A percentile compares a stretch with the other conserved stretches of the same genome.
Evolutionary conservation across 2,113 vertebrate genomes (phyloP).

Genomic region (Thamnophis sirtalis): DNA sequence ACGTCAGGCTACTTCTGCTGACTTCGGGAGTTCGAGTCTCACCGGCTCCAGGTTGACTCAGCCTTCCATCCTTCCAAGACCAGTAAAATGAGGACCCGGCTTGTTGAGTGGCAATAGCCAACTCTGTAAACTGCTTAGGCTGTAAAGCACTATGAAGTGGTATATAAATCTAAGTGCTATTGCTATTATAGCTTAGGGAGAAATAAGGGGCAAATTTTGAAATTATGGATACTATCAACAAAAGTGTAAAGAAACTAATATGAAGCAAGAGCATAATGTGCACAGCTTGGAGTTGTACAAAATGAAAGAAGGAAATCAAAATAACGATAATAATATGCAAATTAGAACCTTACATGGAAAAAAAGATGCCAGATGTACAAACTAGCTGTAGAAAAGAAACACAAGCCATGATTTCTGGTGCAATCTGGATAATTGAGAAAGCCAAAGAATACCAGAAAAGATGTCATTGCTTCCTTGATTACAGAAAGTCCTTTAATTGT

Average conservation of each 20-base stretch:
- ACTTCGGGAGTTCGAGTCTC: no score
- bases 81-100: no score
- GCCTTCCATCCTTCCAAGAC: no score
- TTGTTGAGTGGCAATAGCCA: no score
- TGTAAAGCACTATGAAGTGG: no score
- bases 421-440: background rate
- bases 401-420: background rate
- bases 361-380: background rate
- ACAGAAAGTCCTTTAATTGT: background rate
- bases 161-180: no score
- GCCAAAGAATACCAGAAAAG: background rate
- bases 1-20: no score
- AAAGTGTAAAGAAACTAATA: background rate
- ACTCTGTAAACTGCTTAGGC: no score
- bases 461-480: background rate
- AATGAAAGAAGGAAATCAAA: background rate
- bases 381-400: background rate
- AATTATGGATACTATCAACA: background rate
- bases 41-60: no score
- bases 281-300: background rate
- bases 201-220: background rate
- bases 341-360: background rate
- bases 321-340: background rate
- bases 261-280: background rate
- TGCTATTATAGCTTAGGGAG: background rate